Conservation (phyloP, 1,140 invertebrate genomes). For the Venustaconcha ellipsiformis region DNA sequence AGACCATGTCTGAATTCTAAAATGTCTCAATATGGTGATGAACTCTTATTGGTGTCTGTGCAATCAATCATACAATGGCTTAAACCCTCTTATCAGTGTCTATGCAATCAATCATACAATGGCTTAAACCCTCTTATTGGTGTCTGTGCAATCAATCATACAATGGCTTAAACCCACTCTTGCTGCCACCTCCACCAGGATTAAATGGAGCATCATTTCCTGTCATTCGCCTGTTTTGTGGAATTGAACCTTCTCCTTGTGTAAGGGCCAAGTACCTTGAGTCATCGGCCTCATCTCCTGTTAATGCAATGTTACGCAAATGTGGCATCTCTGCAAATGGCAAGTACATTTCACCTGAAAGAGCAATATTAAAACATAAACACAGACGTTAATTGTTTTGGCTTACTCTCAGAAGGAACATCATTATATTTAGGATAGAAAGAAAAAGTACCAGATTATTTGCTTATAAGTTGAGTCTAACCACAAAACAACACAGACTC, state of each 20-base stretch:
- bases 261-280: slow-evolving; percentile 56
- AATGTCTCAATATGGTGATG: no score
- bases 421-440: neutral
- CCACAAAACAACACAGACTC: no score
- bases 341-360: slow-evolving; percentile 63
- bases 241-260: slow-evolving; percentile 58
- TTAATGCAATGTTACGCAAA: slow-evolving; percentile 65
- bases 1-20: no score
- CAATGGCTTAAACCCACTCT: slow-evolving; percentile 56
- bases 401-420: neutral
- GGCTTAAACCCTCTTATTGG: no score
- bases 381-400: neutral
- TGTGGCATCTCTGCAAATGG: slow-evolving; percentile 69
- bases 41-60: no score
- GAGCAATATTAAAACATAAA: slow-evolving; percentile 3
- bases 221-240: slow-evolving; percentile 32
- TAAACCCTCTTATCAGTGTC: slow-evolving; percentile 36
- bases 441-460: neutral
- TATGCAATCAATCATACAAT: slow-evolving; percentile 54
- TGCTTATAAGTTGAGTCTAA: no score
- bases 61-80: slow-evolving; percentile 60
- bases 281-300: slow-evolving; percentile 65
- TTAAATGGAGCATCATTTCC: slow-evolving; percentile 51
- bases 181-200: slow-evolving; percentile 37
- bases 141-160: slow-evolving; percentile 63